A percentile compares a stretch with the other conserved stretches of the same genome.
These are phyloP conservation scores for Troides oblongomaculatus DNA, from an alignment of 2,888 invertebrate genomes.

Conservation along the genomic window DNA sequence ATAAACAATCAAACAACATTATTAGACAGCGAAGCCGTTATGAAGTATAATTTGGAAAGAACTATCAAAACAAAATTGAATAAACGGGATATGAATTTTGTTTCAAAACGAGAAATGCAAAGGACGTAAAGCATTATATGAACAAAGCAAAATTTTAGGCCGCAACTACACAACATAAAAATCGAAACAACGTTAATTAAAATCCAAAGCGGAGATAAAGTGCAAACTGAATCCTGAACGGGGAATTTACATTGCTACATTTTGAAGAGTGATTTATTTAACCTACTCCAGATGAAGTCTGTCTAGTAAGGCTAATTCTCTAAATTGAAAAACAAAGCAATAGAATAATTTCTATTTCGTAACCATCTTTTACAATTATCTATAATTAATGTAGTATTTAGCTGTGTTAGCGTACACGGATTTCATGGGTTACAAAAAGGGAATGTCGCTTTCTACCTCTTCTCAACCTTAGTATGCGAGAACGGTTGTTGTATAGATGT, in stretches of 20 bases:
- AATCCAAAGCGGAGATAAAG: constrained; percentile 57
- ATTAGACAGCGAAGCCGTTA: not conserved
- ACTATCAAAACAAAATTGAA: constrained; percentile 1
- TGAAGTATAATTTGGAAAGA: not conserved
- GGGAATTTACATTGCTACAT: constrained; percentile 55
- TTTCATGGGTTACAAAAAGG: constrained; percentile 31
- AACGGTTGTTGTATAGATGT: constrained; percentile 27
- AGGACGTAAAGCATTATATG: constrained; percentile 18
- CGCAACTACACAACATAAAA: constrained; percentile 34
- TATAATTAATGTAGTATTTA: not conserved
- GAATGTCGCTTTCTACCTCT: constrained; percentile 18
- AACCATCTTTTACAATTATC: not conserved
- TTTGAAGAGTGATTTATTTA: constrained; percentile 68
- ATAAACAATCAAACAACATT: not conserved
- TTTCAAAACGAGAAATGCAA: constrained; percentile 18
- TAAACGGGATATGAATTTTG: not conserved
- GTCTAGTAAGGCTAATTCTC: constrained; percentile 49
- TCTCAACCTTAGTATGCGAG: constrained; percentile 15
- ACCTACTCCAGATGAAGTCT: constrained; percentile 63
- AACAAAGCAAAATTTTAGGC: constrained; percentile 31
- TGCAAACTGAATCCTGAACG: constrained; percentile 58
- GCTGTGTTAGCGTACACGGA: not conserved
- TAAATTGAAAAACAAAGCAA: constrained; percentile 54
- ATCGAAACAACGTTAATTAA: constrained; percentile 57
- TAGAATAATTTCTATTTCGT: constrained; percentile 48